phyloP scores from a whole-genome alignment of 1,140 invertebrate species.

The Lysiphlebus fabarum region DNA sequence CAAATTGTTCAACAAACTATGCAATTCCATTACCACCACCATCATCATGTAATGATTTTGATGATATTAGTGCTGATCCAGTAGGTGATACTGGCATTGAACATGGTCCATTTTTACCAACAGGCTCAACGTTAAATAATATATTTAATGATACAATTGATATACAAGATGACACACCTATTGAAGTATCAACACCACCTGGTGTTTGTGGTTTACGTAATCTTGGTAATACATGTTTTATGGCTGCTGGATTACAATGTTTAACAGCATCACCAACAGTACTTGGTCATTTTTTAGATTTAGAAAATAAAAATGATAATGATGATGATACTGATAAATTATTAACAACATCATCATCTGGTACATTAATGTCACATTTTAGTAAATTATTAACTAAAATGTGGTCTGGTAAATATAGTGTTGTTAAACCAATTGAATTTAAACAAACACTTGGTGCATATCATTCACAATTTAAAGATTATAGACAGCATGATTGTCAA shows the following conservation, averaged over 20 bases:
- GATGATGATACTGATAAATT: conserved; percentile 42
- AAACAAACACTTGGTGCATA: conserved; percentile 62
- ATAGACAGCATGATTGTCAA: conserved; percentile 71
- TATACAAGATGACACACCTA: conserved; percentile 46
- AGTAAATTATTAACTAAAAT: conserved; percentile 60
- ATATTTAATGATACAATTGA: conserved; percentile 48
- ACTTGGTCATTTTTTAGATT: conserved; percentile 58
- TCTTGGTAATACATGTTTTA: conserved; percentile 71
- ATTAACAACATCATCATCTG: conserved; percentile 31
- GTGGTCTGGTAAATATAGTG: conserved; percentile 62
- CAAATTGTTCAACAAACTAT: conserved; percentile 47
- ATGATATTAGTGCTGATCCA: conserved; percentile 41
- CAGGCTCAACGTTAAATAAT: conserved; percentile 43
- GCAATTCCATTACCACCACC: conserved; percentile 51
- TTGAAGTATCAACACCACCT: conserved; percentile 41
- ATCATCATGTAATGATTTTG: conserved; percentile 40
- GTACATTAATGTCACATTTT: conserved; percentile 57
- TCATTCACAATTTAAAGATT: conserved; percentile 67
- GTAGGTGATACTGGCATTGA: conserved; percentile 39
- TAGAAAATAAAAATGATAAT: conserved; percentile 41
- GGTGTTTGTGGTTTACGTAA: conserved; percentile 67
- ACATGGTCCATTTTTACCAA: conserved; percentile 48
- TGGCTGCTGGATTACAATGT: conserved; percentile 70
- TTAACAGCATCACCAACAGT: conserved; percentile 59
- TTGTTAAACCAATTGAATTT: conserved; percentile 62